These are phyloP conservation scores for Cyclargus thomasi DNA, from an alignment of 1,140 invertebrate genomes.

Conservation along the genomic window DNA sequence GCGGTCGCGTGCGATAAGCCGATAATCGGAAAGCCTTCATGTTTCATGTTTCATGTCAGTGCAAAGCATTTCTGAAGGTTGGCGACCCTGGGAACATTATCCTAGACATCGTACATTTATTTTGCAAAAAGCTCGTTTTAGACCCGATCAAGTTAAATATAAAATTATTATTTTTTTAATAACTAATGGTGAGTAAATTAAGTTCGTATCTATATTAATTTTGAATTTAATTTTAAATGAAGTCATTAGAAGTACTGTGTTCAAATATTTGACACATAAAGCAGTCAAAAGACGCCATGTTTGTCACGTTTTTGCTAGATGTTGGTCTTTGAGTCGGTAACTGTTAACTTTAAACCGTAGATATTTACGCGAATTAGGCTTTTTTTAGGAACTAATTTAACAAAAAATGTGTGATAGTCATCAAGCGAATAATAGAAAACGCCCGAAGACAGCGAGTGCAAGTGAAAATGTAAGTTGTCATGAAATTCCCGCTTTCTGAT, in stretches of 20 bases:
- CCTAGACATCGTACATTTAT: too few species aligned
- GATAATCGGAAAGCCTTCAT: too few species aligned
- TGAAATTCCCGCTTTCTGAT: constrained; percentile 53
- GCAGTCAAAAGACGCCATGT: constrained; percentile 52
- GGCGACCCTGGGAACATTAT: too few species aligned
- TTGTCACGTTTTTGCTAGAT: constrained; percentile 66
- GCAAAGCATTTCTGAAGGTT: too few species aligned
- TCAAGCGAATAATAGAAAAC: constrained; percentile 41
- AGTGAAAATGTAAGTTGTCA: constrained; percentile 49
- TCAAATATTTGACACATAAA: constrained; percentile 17
- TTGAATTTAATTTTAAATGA: constrained; percentile 5
- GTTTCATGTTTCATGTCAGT: too few species aligned
- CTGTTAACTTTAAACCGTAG: constrained; percentile 26
- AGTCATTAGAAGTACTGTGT: constrained; percentile 6
- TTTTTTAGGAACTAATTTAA: constrained; percentile 1
- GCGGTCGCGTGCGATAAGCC: too few species aligned
- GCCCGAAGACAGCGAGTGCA: constrained; percentile 34
- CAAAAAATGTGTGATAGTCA: constrained; percentile 40
- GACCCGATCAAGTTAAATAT: too few species aligned
- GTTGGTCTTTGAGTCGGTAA: constrained; percentile 47
- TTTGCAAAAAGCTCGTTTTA: too few species aligned
- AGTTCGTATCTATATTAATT: neutral
- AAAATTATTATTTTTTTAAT: too few species aligned
- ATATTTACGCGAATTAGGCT: neutral
- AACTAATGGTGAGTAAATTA: too few species aligned